Percentiles rank a stretch among this genome's conserved stretches.
Evolutionary conservation across 2,797 vertebrate species (phyloP).

Genomic region (Xiphorhynchus erythropygius): DNA sequence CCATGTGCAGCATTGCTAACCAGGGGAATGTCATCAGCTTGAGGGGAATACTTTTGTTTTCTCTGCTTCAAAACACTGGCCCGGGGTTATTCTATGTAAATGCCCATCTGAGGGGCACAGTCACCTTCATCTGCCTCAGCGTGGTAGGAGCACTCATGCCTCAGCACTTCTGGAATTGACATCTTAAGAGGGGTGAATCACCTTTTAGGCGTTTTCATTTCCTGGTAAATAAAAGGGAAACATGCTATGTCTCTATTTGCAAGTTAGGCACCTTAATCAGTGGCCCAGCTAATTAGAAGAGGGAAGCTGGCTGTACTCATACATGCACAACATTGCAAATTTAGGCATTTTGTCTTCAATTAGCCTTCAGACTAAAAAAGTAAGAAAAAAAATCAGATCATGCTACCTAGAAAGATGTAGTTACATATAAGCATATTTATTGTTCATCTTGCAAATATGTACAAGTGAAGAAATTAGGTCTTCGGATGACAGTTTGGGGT

Average conservation of each 20-base stretch:
- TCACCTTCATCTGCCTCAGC: neutral
- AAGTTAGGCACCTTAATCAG: neutral
- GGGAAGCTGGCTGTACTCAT: neutral
- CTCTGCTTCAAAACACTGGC: neutral
- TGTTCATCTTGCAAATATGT: neutral
- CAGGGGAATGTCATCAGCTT: neutral
- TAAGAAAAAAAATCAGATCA: neutral
- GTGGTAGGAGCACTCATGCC: neutral
- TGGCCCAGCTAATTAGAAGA: neutral
- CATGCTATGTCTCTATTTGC: neutral
- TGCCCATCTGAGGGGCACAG: neutral
- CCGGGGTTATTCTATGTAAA: neutral
- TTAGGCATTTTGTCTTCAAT: neutral
- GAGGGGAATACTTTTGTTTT: neutral
- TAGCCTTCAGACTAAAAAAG: neutral
- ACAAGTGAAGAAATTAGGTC: neutral
- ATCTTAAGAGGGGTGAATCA: neutral
- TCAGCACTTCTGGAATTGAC: neutral
- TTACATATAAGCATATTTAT: neutral
- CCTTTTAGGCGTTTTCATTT: neutral
- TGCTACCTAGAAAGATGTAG: neutral
- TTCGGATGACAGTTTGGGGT: neutral
- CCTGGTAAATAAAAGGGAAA: neutral
- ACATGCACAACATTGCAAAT: neutral
- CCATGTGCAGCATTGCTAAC: accelerated